Base-by-base conservation (phyloP, 2,888 invertebrate genomes). In the Cyrtodaria siliqua region DNA sequence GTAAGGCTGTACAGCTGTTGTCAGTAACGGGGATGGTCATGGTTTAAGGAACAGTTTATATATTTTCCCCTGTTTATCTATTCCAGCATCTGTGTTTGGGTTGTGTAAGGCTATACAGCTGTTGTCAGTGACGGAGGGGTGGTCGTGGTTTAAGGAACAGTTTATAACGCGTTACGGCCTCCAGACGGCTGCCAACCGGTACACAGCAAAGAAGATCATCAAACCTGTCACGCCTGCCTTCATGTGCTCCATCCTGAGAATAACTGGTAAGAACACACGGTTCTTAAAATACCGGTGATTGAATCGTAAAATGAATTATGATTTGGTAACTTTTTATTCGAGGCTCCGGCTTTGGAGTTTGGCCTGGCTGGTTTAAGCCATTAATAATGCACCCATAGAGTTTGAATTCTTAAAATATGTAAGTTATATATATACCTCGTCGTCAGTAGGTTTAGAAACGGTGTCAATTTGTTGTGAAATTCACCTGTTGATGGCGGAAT, bases 41-140 rank as follows among this genome's bases (percentile, higher is more conserved):
- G n/a, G n/a, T n/a, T n/a, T n/a, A n/a, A n/a, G n/a, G n/a, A n/a
- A n/a, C n/a, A n/a, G n/a, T n/a, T n/a, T n/a, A n/a, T n/a, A n/a
- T n/a, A n/a, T n/a, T n/a, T n/a, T n/a, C 12, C 33, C 4, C 33
- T 33, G 33, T 33, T 33, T 8, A 8, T 33, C 16, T 50, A 56
- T 72, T 79, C n/a, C 70, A 84, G 84, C 24, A 26, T 14, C 26
- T 26, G 56, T 55, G 18, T 82, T 80, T 71, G 85, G 80, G 55
- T 16, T 79, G 24, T 62, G 42, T 14, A 73, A 77, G 64, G 74
- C 73, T 18, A 38, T 79, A 23, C 72, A 83, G 16, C 53, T 85
- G 20, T 50, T 85, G 44, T 57, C 71, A 49, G 26, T 59, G 59
- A 69, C 44, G 50, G 68, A 82, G 59, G 63, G 52, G n/a, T 74